Evolutionary conservation across 2,888 invertebrate genomes (phyloP), one percentile per base, ranked within the genome.

Genomic region (Harpalus rufipes): DNA sequence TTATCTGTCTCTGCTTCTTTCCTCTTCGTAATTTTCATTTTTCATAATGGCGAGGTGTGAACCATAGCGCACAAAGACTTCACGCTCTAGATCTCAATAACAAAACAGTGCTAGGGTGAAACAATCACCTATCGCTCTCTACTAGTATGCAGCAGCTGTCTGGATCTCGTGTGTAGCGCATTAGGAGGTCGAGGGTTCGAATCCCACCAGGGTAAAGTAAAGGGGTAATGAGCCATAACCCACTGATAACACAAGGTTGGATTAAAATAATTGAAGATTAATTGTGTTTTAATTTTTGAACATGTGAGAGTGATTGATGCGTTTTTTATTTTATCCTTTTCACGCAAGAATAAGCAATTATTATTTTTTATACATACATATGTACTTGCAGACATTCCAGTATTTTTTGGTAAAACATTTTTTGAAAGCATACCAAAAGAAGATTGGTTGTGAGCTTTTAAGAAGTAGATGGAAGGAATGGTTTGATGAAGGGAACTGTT

Each of bases 31-130:
- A 32, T 59, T 59, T 59, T 7, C 59, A 59, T 59, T 59, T 59
- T 59, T 59, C 59, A 16, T 68, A 39, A 25, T 63, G 7, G 7
- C 10, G 14, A 68, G 68, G 68, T 68, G 68, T 68, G 32, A 68
- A 63, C 25, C 39, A 68, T 68, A 6, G 12, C 6, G 68, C 12
- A 68, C 39, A 68, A 68, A 68, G 68, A 68, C 25, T 68, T 68
- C 68, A 68, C 68, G 68, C 68, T 68, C 39, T 68, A 68, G 39
- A 68, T 68, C 68, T 68, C 39, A 12, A n/a, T 39, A 68, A 68
- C 68, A 68, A 68, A 14, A 14, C 32, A 5, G 68, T 12, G 39
- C 32, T 39, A 32, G 68, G 32, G 68, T 68, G 68, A 68, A 68
- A 68, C 68, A 68, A 68, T 32, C 32, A 32, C 68, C 21, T 14